Conservation (phyloP, 1,140 invertebrate genomes). For the Apis florea region DNA sequence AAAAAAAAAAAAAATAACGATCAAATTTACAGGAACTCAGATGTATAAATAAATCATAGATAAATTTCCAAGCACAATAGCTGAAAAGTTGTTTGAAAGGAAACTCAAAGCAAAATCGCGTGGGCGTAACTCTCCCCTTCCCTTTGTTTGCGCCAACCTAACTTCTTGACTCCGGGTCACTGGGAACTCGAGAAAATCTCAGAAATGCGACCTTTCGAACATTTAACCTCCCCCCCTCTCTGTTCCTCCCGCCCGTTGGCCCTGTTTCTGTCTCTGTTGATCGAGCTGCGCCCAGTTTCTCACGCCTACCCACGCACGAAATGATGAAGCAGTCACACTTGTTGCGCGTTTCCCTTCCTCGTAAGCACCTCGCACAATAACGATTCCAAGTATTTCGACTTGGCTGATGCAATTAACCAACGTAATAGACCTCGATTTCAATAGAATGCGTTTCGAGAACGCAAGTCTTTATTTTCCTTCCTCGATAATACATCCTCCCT, state of each 20-base stretch:
- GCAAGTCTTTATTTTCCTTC: neutral
- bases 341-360: constrained; percentile 60
- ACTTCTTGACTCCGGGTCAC: constrained; percentile 42
- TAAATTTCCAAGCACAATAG: neutral
- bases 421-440: constrained; percentile 36
- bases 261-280: constrained; percentile 43
- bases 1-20: neutral
- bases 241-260: constrained; percentile 19
- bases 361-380: constrained; percentile 4
- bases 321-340: constrained; percentile 68
- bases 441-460: too few relatives aligned
- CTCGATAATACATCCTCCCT: too few relatives aligned
- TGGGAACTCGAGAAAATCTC: constrained; percentile 61
- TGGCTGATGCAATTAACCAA: constrained; percentile 47
- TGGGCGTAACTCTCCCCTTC: constrained; percentile 26
- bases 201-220: constrained; percentile 71
- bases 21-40: neutral
- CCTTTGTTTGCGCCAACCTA: constrained; percentile 26
- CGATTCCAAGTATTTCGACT: constrained; percentile 30
- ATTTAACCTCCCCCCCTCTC: neutral
- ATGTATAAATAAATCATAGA: neutral
- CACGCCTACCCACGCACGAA: constrained; percentile 69
- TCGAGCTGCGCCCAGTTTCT: constrained; percentile 61
- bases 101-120: neutral
- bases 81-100: neutral